Percentiles rank a stretch among this genome's conserved stretches.
Evolutionary conservation across 2,113 vertebrate genomes (phyloP).

Genomic region (Prunella himalayana): DNA sequence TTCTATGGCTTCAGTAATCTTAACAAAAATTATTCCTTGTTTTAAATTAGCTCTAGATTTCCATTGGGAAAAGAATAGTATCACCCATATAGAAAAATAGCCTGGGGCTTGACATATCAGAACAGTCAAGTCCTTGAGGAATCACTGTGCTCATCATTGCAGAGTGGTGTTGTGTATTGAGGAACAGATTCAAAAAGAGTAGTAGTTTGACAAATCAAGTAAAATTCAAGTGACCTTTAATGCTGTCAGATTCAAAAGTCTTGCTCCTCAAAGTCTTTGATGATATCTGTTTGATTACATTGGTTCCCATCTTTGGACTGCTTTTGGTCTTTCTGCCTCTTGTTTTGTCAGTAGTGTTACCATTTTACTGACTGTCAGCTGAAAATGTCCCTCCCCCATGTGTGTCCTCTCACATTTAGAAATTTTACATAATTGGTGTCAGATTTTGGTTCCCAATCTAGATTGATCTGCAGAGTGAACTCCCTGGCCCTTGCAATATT

Average conservation of each 20-base stretch:
- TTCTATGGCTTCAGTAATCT: conserved; percentile 30
- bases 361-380: neutral
- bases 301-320: neutral
- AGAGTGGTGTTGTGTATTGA: neutral
- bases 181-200: neutral
- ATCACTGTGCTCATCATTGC: neutral
- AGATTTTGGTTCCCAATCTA: neutral
- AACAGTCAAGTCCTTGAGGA: conserved; percentile 58
- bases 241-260: neutral
- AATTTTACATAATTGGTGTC: neutral
- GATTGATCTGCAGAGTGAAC: neutral
- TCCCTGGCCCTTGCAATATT: neutral
- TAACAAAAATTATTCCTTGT: conserved; percentile 50
- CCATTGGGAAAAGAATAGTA: conserved; percentile 55
- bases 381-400: neutral
- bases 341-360: neutral
- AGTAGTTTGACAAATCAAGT: conserved; percentile 7
- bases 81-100: conserved; percentile 62
- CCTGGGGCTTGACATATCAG: conserved; percentile 53
- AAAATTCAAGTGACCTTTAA: neutral
- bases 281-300: conserved; percentile 4
- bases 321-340: neutral
- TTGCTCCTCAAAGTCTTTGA: neutral
- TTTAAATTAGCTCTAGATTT: conserved; percentile 69
- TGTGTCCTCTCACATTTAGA: neutral